A percentile compares a stretch with the other conserved stretches of the same genome.
These are phyloP conservation scores for Apaloderma vittatum DNA, from an alignment of 2,113 vertebrate species.

Conservation along the genomic window DNA sequence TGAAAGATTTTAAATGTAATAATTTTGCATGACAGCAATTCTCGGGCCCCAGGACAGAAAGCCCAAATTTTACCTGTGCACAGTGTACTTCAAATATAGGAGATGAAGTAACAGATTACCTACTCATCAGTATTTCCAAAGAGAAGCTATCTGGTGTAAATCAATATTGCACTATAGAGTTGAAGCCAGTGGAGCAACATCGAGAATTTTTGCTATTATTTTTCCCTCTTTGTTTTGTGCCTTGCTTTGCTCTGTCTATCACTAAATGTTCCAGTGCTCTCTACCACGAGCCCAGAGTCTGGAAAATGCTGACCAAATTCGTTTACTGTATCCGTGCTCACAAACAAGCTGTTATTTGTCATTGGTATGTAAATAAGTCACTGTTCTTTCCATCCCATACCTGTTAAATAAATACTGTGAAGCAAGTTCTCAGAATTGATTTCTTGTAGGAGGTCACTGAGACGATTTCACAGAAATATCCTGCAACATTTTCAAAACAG, in stretches of 20 bases:
- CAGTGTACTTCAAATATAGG: neutral
- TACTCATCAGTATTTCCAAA: neutral
- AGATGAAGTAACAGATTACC: neutral
- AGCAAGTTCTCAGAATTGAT: neutral
- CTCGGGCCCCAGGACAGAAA: neutral
- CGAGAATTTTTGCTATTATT: slow-evolving; percentile 34
- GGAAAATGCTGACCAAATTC: neutral
- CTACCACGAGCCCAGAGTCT: neutral
- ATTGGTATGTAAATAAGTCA: neutral
- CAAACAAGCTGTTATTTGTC: neutral
- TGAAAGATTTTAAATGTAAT: neutral
- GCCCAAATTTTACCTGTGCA: neutral
- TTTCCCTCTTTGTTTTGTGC: slow-evolving; percentile 27
- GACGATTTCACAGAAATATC: slow-evolving; percentile 36
- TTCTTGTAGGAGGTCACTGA: slow-evolving; percentile 8
- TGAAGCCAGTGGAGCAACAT: neutral
- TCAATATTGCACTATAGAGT: fast-evolving
- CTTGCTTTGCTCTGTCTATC: slow-evolving; percentile 1
- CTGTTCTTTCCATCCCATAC: neutral
- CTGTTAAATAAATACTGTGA: neutral
- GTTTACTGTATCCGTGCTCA: neutral
- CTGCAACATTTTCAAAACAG: slow-evolving; percentile 36
- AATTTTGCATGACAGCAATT: neutral
- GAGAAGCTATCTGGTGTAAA: neutral
- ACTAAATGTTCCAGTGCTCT: slow-evolving; percentile 27